Conservation (phyloP, 2,888 invertebrate genomes). For the Stratiomys singularior region DNA sequence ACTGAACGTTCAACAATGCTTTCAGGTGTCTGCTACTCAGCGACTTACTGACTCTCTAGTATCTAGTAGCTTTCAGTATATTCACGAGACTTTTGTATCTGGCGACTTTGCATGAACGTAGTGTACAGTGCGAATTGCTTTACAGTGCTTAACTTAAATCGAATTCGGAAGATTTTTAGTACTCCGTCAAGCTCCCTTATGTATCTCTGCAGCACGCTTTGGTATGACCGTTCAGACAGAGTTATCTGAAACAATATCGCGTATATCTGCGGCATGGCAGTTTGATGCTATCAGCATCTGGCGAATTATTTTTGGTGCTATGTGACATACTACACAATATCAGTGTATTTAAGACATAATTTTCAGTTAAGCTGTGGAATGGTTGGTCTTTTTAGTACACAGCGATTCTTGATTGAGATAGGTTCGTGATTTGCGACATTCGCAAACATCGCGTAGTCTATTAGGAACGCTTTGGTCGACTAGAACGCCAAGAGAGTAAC, state of each 20-base stretch:
- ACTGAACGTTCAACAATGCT: background rate
- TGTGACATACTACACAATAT: slow-evolving; percentile 27
- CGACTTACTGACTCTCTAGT: too few relatives aligned
- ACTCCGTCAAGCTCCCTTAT: background rate
- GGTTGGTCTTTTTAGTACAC: slow-evolving; percentile 47
- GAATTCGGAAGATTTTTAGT: slow-evolving; percentile 16
- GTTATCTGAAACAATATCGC: background rate
- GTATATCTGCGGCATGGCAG: background rate
- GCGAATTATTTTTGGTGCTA: slow-evolving; percentile 40
- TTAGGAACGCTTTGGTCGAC: slow-evolving; percentile 35
- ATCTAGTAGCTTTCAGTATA: slow-evolving; percentile 18
- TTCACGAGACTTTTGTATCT: slow-evolving; percentile 31
- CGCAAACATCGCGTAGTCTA: slow-evolving; percentile 4
- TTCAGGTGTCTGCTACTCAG: too few relatives aligned
- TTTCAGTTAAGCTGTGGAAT: slow-evolving; percentile 8
- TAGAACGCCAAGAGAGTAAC: background rate
- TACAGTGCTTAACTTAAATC: too few relatives aligned
- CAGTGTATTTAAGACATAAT: background rate
- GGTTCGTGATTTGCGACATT: slow-evolving; percentile 48
- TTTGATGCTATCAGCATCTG: background rate
- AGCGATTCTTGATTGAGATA: slow-evolving; percentile 50
- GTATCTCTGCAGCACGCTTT: background rate
- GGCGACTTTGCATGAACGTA: background rate
- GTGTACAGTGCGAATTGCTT: background rate
- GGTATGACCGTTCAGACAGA: background rate